A percentile compares a stretch with the other conserved stretches of the same genome.
Evolutionary conservation across 2,113 vertebrate genomes (phyloP).

Genomic region (Vicugna pacos): DNA sequence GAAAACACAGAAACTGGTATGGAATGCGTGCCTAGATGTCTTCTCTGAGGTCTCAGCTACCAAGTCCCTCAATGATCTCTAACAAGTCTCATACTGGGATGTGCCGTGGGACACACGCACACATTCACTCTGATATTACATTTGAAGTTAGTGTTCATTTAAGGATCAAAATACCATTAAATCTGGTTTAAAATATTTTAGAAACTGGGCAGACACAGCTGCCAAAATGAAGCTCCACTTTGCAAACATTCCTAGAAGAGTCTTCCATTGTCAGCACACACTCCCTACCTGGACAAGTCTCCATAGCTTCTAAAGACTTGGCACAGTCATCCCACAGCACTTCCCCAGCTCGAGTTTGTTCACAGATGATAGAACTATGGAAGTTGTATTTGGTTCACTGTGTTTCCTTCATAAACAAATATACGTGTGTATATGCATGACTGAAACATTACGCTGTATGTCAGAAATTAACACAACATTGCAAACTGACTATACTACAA

Average conservation of each 20-base stretch:
- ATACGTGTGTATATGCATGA: no score
- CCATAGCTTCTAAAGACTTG: background rate
- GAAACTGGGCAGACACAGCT: background rate
- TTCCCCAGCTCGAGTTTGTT: background rate
- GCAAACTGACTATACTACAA: no score
- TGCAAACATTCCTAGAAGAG: background rate
- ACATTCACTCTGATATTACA: background rate
- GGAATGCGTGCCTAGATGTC: background rate
- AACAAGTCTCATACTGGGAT: background rate
- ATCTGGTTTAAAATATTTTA: constrained; percentile 13
- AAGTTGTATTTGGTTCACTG: background rate
- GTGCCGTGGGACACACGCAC: background rate
- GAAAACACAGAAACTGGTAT: background rate
- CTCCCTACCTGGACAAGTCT: background rate
- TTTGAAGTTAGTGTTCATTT: background rate
- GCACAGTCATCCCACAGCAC: background rate
- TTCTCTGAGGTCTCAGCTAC: background rate
- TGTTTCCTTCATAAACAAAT: background rate
- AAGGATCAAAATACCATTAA: background rate
- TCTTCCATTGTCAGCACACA: background rate
- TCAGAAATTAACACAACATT: no score
- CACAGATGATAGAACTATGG: background rate
- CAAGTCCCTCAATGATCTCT: background rate
- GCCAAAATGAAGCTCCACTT: constrained; percentile 7
- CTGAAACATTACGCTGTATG: no score